Base-by-base conservation (phyloP, 2,888 invertebrate species). In the Ametastegia equiseti region DNA sequence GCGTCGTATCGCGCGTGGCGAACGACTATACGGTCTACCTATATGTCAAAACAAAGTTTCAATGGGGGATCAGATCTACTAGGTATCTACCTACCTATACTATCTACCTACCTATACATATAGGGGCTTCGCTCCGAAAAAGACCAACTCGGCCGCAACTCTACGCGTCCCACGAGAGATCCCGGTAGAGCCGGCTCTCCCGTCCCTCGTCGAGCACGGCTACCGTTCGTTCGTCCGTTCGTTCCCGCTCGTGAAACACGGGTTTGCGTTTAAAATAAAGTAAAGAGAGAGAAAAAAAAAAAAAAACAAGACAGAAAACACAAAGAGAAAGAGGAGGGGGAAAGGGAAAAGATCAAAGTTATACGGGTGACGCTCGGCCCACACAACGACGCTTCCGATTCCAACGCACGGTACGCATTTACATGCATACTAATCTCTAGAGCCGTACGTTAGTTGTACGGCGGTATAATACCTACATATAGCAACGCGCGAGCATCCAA, bases 191-290 rank as follows among this genome's bases (percentile, higher is more conserved):
- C 9, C 15, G 39, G 39, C 30, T 30, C n/a, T 54, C 54, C 11
- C 27, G 71, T 42, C 36, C 71, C 45, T 71, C 27, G 60, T 15
- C 30, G 42, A 45, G 71, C 71, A 30, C n/a, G n/a, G 71, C 60
- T 77, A 57, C 63, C 78, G 65, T 57, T 77, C 39, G 81, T 85
- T 84, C 84, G 84, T 83, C 83, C 85, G 84, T 85, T 83, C 84
- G 82, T 33, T 71, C 84, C 83, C 82, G 69, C 82, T 63, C 77
- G 69, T 82, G 81, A 80, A 71, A 71, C 71, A 71, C 47, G 71
- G 71, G 71, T 71, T 71, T 71, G 27, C 15, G 71, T 71, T 47
- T 71, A 71, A 71, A 71, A 71, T 81, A 83, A 50, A 36, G 67
- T 65, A 75, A 39, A 77, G 69, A 54, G 23, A 54, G 77, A 82